Evolutionary conservation across 2,113 vertebrate species (phyloP), one percentile per base, ranked within the genome.

Genomic region (Sinocyclocheilus rhinocerous): DNA sequence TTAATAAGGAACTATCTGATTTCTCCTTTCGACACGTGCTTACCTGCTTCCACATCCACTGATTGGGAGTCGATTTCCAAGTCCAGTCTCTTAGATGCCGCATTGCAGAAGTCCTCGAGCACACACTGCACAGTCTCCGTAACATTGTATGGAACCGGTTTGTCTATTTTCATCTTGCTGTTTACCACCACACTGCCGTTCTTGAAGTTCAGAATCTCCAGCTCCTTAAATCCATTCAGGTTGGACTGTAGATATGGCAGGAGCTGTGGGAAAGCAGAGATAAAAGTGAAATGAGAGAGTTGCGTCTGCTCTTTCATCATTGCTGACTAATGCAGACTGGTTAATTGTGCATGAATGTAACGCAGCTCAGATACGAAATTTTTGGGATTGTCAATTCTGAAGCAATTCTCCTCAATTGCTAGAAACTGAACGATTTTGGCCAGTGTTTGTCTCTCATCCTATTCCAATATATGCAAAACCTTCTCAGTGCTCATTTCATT

Each of bases 151-250:
- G 96, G 96, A 59, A 98, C 95, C 0, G 95, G 95, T 89, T 93
- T 94, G 75, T 95, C 95, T 91, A 98, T 95, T 79, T 95, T 97
- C 95, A 97, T 94, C 90, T 94, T 97, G 92, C 97, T 98, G 67
- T 99, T 98, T 22, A 99, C 95, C 55, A 98, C 97, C 80, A 99
- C 96, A 1, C 97, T 99, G 67, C 97, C 97, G 0, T 98, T 98
- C 90, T 95, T 95, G 93, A 99, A 99, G 93, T 96, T 98, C 10
- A 99, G 95, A 80, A 99, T 97, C 93, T 99, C 96, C 84, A 99
- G 92, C 63, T 98, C 95, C 88, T 97, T 98, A 89, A 99, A 99
- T 84, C 97, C 98, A 1, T 96, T 98, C 22, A 98, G 94, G 90
- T 97, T 98, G 88, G 97, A 96, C 65, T 93, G 94, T 1, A 99